These are phyloP conservation scores for Paguma larvata DNA, from an alignment of 2,797 vertebrate genomes.

Conservation along the genomic window DNA sequence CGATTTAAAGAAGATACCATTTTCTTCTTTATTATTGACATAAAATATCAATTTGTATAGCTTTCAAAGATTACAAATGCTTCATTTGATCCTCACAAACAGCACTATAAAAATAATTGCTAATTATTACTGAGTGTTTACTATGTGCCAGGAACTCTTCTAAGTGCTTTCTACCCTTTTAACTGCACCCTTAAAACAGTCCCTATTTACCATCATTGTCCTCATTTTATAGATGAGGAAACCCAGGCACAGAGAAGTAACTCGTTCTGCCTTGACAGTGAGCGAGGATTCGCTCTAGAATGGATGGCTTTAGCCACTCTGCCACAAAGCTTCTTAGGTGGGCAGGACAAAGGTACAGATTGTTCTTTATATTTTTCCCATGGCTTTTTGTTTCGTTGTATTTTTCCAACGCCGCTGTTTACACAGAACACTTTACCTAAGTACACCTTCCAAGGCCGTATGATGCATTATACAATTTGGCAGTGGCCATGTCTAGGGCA, in stretches of 20 bases:
- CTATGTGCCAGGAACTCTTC: not conserved
- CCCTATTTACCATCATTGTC: not conserved
- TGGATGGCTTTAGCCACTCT: not conserved
- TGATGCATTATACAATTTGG: not conserved
- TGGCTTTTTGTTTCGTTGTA: not conserved
- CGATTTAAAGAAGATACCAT: slow-evolving; percentile 23
- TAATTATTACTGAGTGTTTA: not conserved
- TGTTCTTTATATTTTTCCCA: not conserved
- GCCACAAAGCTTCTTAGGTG: not conserved
- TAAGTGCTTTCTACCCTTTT: not conserved
- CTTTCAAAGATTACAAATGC: not conserved
- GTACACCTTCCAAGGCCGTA: slow-evolving; percentile 1
- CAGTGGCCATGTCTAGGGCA: not conserved
- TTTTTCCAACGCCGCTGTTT: not conserved
- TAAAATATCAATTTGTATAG: slow-evolving; percentile 9
- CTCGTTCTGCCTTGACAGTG: not conserved
- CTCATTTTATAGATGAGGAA: not conserved
- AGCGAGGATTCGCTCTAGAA: not conserved
- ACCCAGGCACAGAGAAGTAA: not conserved
- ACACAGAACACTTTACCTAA: not conserved
- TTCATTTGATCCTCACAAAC: not conserved
- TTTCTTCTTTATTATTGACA: not conserved
- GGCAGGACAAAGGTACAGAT: not conserved
- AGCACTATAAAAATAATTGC: slow-evolving; percentile 13
- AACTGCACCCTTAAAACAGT: not conserved